Evolutionary conservation across 2,113 vertebrate genomes (phyloP).

Genomic region (Athene noctua): DNA sequence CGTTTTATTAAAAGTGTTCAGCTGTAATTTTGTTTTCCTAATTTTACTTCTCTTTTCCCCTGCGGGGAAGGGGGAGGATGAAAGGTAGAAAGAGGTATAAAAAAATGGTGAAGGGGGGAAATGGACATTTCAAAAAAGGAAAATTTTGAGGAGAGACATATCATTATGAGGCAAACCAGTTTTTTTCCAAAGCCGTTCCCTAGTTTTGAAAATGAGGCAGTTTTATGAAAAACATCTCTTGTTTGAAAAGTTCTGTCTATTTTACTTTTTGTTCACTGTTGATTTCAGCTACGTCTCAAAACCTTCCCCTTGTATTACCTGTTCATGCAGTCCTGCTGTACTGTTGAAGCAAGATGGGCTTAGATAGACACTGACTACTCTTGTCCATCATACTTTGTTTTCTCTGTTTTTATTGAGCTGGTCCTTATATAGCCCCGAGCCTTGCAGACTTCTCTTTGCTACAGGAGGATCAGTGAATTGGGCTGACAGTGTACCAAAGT

Average conservation of each 20-base stretch:
- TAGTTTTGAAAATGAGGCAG: background rate
- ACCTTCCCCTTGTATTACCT: background rate
- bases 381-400: background rate
- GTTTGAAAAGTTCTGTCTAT: background rate
- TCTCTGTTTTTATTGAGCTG: background rate
- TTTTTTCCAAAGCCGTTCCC: background rate
- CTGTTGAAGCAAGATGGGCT: background rate
- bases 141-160: background rate
- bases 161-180: background rate
- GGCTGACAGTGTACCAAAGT: background rate
- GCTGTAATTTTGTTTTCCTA: background rate
- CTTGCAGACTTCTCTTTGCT: background rate
- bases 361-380: background rate
- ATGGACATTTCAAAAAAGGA: background rate
- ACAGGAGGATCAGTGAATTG: background rate
- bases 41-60: background rate
- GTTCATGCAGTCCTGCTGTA: background rate
- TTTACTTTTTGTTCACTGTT: background rate
- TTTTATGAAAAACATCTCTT: background rate
- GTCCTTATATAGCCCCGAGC: background rate
- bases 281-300: background rate
- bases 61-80: background rate
- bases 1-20: background rate
- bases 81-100: background rate
- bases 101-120: background rate